Evolutionary conservation across 1,140 invertebrate genomes (phyloP).

Genomic region (Aleiodes sp.): DNA sequence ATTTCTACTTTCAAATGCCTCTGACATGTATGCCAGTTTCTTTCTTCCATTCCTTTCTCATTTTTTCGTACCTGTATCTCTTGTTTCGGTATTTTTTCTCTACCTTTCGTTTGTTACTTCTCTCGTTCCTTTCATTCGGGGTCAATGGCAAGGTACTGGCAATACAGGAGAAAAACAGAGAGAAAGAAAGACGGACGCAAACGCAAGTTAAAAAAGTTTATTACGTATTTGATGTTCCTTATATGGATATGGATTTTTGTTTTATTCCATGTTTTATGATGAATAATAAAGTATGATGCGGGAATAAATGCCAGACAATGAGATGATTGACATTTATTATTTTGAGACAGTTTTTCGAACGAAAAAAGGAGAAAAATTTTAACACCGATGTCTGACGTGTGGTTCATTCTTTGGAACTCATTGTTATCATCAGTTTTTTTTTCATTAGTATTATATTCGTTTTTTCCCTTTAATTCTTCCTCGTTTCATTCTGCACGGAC

Average conservation of each 20-base stretch:
- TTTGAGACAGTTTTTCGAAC: neutral
- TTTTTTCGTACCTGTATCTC: slow-evolving; percentile 12
- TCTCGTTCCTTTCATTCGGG: slow-evolving; percentile 26
- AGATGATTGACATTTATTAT: neutral
- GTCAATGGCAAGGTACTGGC: slow-evolving; percentile 32
- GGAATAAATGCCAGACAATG: neutral
- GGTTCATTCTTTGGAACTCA: neutral
- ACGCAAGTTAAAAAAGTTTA: neutral
- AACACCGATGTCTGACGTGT: too few species aligned
- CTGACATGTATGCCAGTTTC: slow-evolving; percentile 12
- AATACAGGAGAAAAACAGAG: neutral
- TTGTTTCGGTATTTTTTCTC: slow-evolving; percentile 20
- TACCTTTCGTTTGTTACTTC: neutral
- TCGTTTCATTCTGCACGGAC: neutral
- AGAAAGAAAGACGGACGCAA: neutral
- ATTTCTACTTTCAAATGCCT: slow-evolving; percentile 19
- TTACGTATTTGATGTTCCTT: neutral
- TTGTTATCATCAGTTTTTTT: neutral
- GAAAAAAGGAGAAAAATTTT: too few species aligned
- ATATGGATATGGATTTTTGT: neutral
- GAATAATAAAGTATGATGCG: neutral
- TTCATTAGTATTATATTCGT: neutral
- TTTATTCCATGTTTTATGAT: neutral
- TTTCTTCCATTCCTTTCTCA: slow-evolving; percentile 1
- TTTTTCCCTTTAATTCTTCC: neutral